Conservation (phyloP, 2,113 vertebrate species). For the Dromas ardeola region DNA sequence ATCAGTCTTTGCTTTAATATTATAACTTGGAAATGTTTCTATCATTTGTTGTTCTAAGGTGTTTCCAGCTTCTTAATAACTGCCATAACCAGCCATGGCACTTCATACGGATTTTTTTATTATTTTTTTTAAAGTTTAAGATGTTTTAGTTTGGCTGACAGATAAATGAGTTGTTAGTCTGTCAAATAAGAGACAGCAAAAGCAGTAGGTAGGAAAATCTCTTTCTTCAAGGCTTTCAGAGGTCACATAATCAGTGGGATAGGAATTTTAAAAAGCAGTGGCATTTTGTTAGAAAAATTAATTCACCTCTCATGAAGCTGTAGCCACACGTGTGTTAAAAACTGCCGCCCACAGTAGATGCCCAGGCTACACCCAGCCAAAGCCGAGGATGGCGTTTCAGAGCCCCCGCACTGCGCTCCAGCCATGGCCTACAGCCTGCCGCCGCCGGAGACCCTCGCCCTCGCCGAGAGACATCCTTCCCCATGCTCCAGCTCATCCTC, state of each 20-base stretch:
- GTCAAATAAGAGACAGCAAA: constrained; percentile 1
- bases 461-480: fast-evolving
- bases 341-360: not conserved
- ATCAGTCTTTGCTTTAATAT: not conserved
- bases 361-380: not conserved
- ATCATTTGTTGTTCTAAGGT: not conserved
- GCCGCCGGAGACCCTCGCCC: not conserved
- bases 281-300: not conserved
- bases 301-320: not conserved
- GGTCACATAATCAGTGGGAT: not conserved
- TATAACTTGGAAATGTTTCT: not conserved
- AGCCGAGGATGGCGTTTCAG: not conserved
- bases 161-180: constrained; percentile 32
- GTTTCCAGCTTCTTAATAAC: not conserved
- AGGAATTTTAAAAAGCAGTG: not conserved
- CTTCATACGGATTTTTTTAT: not conserved
- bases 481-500: not conserved
- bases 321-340: not conserved
- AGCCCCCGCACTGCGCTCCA: fast-evolving
- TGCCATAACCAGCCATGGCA: not conserved
- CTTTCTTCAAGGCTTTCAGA: not conserved
- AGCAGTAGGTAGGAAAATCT: not conserved
- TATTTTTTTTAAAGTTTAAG: not conserved
- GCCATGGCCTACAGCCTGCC: not conserved
- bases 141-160: not conserved